Percentiles rank a stretch among this genome's conserved stretches.
Evolutionary conservation across 2,113 vertebrate genomes (phyloP).

Genomic region (Plecturocebus donacophilus): DNA sequence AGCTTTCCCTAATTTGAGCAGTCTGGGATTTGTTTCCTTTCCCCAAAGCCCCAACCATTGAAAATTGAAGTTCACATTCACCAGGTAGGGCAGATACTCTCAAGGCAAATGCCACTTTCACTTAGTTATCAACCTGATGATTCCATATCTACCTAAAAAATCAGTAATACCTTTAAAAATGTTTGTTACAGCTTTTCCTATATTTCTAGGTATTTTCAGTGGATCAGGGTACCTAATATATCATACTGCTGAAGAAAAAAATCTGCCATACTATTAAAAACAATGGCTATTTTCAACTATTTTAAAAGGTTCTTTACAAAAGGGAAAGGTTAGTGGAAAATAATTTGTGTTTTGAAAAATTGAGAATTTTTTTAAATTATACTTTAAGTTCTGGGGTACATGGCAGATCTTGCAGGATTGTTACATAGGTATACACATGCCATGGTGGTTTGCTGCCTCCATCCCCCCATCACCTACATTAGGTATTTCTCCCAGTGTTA

Average conservation of each 20-base stretch:
- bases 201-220: background rate
- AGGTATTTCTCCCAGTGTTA: no score
- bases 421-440: no score
- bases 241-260: background rate
- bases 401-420: no score
- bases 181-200: background rate
- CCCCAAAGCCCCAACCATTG: background rate
- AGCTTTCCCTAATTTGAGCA: background rate
- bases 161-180: background rate
- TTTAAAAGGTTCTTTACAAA: background rate
- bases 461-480: no score
- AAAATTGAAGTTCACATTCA: background rate
- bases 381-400: no score
- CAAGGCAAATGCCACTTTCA: background rate
- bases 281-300: background rate
- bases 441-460: no score
- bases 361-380: background rate
- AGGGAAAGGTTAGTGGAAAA: background rate
- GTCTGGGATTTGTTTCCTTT: background rate
- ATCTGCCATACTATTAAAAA: background rate
- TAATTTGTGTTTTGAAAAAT: background rate
- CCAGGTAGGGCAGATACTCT: background rate
- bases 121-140: background rate
- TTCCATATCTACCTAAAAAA: background rate
- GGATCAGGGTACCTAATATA: background rate